phyloP scores from a whole-genome alignment of 2,888 invertebrate genomes.

The Cantharis flavilabris region DNA sequence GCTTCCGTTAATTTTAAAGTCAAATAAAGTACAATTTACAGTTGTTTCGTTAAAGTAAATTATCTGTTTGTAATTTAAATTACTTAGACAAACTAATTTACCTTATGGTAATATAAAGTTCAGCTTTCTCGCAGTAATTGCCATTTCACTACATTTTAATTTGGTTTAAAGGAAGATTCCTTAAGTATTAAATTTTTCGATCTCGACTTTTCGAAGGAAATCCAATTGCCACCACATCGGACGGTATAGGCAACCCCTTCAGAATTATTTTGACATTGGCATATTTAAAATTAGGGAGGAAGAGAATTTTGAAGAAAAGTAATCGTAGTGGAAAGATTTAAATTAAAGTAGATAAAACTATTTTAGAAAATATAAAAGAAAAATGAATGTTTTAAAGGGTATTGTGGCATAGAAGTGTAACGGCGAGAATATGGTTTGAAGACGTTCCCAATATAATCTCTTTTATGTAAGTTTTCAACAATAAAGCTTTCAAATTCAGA shows the following conservation, averaged over 20 bases:
- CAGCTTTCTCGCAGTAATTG: not conserved
- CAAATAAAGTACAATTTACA: constrained; percentile 18
- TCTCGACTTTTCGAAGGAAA: not conserved
- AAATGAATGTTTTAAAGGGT: not conserved
- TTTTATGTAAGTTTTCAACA: constrained; percentile 30
- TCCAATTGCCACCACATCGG: not conserved
- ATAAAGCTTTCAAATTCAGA: constrained; percentile 33
- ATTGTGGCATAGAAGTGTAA: constrained; percentile 11
- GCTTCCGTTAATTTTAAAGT: constrained; percentile 6
- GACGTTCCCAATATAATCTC: constrained; percentile 19
- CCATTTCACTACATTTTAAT: not conserved
- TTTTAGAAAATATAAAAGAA: not conserved
- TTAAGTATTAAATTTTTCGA: not conserved
- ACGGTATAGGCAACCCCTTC: not conserved
- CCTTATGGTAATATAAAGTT: not conserved
- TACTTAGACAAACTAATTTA: constrained; percentile 19
- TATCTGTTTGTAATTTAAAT: constrained; percentile 27
- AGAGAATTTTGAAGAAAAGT: not conserved
- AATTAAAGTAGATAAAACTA: not conserved
- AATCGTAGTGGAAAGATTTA: not conserved
- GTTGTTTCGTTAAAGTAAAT: constrained; percentile 14
- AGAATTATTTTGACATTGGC: too few relatives aligned
- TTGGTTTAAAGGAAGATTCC: not conserved
- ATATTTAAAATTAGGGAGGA: too few relatives aligned
- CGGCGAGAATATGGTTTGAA: constrained; percentile 8